Base-by-base conservation (phyloP, 2,888 invertebrate genomes). In the Catocala nupta region DNA sequence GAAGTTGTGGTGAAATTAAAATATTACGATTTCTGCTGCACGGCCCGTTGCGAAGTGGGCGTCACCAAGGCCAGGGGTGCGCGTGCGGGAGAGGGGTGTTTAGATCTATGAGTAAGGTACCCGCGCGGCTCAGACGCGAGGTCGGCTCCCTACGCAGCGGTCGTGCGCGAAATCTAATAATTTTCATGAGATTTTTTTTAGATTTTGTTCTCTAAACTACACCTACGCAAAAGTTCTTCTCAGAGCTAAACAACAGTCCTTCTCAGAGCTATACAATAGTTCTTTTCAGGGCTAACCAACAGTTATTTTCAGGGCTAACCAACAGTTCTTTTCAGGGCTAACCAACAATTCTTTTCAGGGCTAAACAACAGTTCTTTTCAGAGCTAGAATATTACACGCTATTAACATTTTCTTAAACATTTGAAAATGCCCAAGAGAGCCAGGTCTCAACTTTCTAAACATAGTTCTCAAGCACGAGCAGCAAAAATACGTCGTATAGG, bases 401-500 rank as follows among this genome's bases (percentile, higher is more conserved):
- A 45, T 12, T 34, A 12, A 45, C 36, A 36, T 36, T 7, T 36
- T 7, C 8, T 8, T 44, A 12, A 12, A 45, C 3, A n/a, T 12
- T 12, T 6, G 9, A 54, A 48, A 53, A 55, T 43, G 43, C 55
- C 50, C 50, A 60, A 49, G 49, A 60, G 54, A 54, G 42, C 42
- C 12, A 49, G 60, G 55, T 55, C 60, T 50, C 50, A 61, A 61
- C 55, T 61, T 61, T 61, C 55, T 61, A 61, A 51, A 55, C 44
- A 61, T 55, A 61, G 55, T 61, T 51, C 60, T 55, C 56, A 56
- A 62, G 56, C 62, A 55, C 45, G 55, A 50, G 44, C 44, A 12
- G 44, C 44, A 45, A 45, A 12, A 45, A 45, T 45, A 45, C 44
- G 44, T 45, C 44, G 44, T 45, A 45, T 12, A 4, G 44, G 7